Base-by-base conservation (phyloP, 1,140 invertebrate genomes). In the Drosophila melanica region DNA sequence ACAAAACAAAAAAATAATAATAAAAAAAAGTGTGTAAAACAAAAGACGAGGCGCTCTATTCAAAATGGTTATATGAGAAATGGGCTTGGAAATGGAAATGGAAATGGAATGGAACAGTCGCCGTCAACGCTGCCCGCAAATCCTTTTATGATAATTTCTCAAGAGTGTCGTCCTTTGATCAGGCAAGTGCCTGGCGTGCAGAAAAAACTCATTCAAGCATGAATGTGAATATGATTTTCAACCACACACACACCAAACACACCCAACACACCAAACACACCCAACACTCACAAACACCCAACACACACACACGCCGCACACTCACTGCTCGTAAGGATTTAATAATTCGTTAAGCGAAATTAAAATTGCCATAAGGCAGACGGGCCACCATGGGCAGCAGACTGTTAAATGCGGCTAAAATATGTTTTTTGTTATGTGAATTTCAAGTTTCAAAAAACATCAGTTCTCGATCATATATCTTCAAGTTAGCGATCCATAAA, bases 91-190 rank as follows among this genome's bases (percentile, higher is more conserved):
- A 57, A 64, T 62, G 64, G 54, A 47, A 39, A 41, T 54, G 55
- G 37, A 51, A 12, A 35, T 53, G 44, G 47, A 57, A 68, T 65
- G 67, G 41, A 47, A 74, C 23, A 39, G 37, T 23, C 33, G 53
- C 16, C 41, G 71, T 47, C 67, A 62, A 39, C 59, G 62, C 68
- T 59, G 68, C 79, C 80, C 76, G 62, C 81, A 80, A 86, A 82
- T 86, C 81, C 87, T 90, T 90, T 90, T 90, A 90, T 90, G 86
- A 90, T 90, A 90, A 90, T 90, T 90, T 90, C 86, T 90, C 86
- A 90, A 87, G 86, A 90, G 86, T 90, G 86, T 90, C 86, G 86
- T 90, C 86, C 87, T 90, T 90, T 90, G 86, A 90, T 90, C 86
- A 90, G 80, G 87, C 79, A 82, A 82, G 81, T 90, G 86, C 82